A percentile compares a stretch with the other conserved stretches of the same genome.
These are phyloP conservation scores for Epinotia bilunana DNA, from an alignment of 2,888 invertebrate species.

Conservation along the genomic window DNA sequence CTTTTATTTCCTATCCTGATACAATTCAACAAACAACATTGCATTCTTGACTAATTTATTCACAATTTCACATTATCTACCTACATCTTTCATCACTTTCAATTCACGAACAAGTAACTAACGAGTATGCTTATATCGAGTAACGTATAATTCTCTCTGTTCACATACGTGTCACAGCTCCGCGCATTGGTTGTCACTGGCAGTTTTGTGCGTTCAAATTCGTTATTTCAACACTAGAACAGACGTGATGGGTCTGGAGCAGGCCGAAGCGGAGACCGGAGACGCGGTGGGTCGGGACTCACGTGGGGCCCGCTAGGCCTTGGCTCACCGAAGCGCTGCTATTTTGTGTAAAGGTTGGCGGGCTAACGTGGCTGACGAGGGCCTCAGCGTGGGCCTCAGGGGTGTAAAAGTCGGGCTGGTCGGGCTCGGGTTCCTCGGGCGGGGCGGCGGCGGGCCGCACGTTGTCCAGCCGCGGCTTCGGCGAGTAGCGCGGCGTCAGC, in stretches of 20 bases:
- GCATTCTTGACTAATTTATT: constrained; percentile 68
- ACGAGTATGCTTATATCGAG: constrained; percentile 53
- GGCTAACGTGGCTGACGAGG: constrained; percentile 47
- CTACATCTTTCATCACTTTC: constrained; percentile 68
- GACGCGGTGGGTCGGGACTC: constrained; percentile 54
- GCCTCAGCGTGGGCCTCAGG: constrained; percentile 48
- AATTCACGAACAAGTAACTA: constrained; percentile 60
- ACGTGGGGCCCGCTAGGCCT: constrained; percentile 58
- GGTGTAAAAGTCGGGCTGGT: constrained; percentile 48
- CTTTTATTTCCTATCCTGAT: constrained; percentile 68
- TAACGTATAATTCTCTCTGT: constrained; percentile 59
- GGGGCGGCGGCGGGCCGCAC: constrained; percentile 79
- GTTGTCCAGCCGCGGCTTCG: constrained; percentile 77
- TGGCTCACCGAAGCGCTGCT: constrained; percentile 55
- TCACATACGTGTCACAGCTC: constrained; percentile 60
- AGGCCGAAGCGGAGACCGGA: constrained; percentile 44
- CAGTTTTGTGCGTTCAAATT: constrained; percentile 57
- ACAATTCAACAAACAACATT: constrained; percentile 80
- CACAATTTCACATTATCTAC: constrained; percentile 79
- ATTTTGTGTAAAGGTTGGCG: constrained; percentile 28
- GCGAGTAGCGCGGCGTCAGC: constrained; percentile 83
- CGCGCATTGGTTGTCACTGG: constrained; percentile 43
- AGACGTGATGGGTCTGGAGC: constrained; percentile 34
- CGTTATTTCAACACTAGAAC: constrained; percentile 46
- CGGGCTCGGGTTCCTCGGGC: constrained; percentile 61